Base-by-base conservation (phyloP, 2,888 invertebrate species). In the Xestoiulus laeticollis region DNA sequence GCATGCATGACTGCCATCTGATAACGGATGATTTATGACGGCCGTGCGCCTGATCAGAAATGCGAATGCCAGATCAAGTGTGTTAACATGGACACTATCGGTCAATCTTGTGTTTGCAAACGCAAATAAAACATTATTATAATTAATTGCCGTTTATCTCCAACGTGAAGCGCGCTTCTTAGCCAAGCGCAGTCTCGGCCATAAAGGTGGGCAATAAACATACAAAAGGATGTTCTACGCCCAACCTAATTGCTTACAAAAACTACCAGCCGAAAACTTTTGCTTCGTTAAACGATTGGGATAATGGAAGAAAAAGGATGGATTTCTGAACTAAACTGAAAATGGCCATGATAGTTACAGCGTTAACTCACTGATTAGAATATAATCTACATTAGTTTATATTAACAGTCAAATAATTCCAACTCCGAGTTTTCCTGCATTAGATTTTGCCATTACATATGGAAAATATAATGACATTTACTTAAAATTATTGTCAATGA, bases 121-220 rank as follows among this genome's bases (percentile, higher is more conserved):
- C 82, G 82, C 82, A 82, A 82, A 82, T 82, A 32, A 82, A 82
- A 82, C 82, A 82, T 82, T 82, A 82, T 32, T 32, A 82, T 82
- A 82, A 82, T 82, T 82, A 82, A 82, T 82, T 82, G 32, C 19
- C 82, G 82, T 26, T 82, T 48, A 48, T 48, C 48, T 48, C 48
- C 48, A 48, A 14, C 48, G 48, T 48, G 48, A 48, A 48, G 48
- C 48, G 48, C 48, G 48, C 48, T 48, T n/a, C 48, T 48, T 48
- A 48, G 48, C 16, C n/a, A 48, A 48, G 48, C 48, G 16, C 8
- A 16, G 48, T 48, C 43, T 10, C 43, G 43, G 10, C 43, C 43
- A 43, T 5, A 43, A 43, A 43, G 43, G 43, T 43, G 43, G 6
- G 48, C 48, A 16, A 16, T 48, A 48, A 48, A 48, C 16, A 48